A percentile compares a stretch with the other conserved stretches of the same genome.
Evolutionary conservation across 2,888 invertebrate genomes (phyloP).

Genomic region (Nymphalis polychloros): DNA sequence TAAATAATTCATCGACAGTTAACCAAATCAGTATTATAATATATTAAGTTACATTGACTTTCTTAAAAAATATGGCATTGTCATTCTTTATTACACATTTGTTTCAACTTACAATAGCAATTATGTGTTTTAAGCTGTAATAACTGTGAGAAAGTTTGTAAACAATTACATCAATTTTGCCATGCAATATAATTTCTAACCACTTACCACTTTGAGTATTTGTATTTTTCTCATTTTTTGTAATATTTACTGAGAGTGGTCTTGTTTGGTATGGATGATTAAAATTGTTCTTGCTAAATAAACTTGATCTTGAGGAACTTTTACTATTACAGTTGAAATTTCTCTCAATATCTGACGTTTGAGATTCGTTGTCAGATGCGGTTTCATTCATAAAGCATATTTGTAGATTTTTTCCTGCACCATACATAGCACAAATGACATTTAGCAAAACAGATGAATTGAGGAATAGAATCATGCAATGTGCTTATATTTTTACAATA

Average conservation of each 20-base stretch:
- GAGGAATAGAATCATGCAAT: conserved; percentile 9
- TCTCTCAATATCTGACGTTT: conserved; percentile 87
- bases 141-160: conserved; percentile 16
- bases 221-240: conserved; percentile 73
- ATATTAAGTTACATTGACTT: neutral
- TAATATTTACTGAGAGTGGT: conserved; percentile 73
- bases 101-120: neutral
- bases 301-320: conserved; percentile 68
- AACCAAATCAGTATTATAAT: neutral
- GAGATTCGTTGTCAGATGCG: conserved; percentile 91
- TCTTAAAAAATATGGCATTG: neutral
- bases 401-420: conserved; percentile 93
- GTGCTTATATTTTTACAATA: neutral
- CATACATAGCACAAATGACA: conserved; percentile 42
- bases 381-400: conserved; percentile 98
- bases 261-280: conserved; percentile 78
- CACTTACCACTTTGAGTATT: conserved; percentile 72
- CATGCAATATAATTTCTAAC: conserved; percentile 26
- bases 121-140: conserved; percentile 10
- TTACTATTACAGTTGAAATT: conserved; percentile 63
- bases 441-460: conserved; percentile 38
- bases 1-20: neutral
- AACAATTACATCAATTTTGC: conserved; percentile 25
- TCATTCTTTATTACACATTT: neutral
- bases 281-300: conserved; percentile 71